Base-by-base conservation (phyloP, 2,113 vertebrate genomes). In the Ptilonorhynchus violaceus region DNA sequence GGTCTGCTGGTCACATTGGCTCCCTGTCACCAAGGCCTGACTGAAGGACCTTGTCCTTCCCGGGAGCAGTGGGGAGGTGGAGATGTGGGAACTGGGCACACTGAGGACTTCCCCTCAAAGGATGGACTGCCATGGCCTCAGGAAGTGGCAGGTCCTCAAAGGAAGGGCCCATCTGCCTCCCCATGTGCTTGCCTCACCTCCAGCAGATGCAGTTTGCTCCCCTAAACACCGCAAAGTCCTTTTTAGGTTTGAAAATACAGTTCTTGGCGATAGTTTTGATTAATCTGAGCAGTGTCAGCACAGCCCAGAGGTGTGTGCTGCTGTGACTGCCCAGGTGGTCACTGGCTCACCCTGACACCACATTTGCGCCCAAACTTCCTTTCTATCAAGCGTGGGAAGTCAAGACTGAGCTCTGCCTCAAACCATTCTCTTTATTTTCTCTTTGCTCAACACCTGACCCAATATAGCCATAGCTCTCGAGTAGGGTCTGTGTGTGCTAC, bases 171-270 rank as follows among this genome's bases (percentile, higher is more conserved):
- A 7, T 8, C 17, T 0, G 2, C 15, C 10, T 63, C 11, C 23
- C 31, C 0, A 0, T 19, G 21, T 4, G 6, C 11, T 13, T 24
- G 16, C 33, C 58, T 66, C 0, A 0, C 5, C 30, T 15, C 25
- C 33, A n/a, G 19, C 46, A 19, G 28, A 24, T 37, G n/a, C 0
- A 3, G 2, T 27, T 78, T 62, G 7, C n/a, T 80, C 15, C 20
- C 23, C 8, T 25, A 7, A 13, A 24, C 18, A 17, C 20, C 50
- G 18, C 16, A 15, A 67, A 63, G 2, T 35, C 55, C 41, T 22
- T 44, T 23, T 4, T 9, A 4, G 7, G 5, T 52, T 37, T 73
- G 39, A 49, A 33, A 73, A 9, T 12, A 7, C 1, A 8, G 19
- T 14, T 24, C 28, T 63, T 31, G 42, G 11, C 35, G 50, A 46